Evolutionary conservation across 2,113 vertebrate species (phyloP).

Genomic region (Cyanoliseus patagonus): DNA sequence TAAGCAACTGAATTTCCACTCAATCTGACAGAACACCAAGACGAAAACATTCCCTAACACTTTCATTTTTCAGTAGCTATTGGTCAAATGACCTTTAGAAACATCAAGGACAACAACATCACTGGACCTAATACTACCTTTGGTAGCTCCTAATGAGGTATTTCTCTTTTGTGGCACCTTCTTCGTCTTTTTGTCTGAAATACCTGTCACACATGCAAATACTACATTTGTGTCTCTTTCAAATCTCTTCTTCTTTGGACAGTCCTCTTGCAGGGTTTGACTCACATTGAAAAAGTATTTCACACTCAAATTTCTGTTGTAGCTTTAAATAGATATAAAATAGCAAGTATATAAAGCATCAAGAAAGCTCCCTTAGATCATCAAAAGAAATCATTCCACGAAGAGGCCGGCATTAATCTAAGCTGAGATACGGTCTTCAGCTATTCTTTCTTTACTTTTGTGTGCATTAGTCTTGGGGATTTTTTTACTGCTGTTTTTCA

Average conservation of each 20-base stretch:
- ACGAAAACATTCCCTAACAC: neutral
- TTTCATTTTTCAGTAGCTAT: neutral
- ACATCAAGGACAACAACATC: neutral
- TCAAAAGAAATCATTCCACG: conserved; percentile 38
- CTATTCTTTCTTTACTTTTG: neutral
- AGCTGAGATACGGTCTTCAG: neutral
- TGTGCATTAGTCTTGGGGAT: conserved; percentile 35
- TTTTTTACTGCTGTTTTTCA: neutral
- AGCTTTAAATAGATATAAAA: conserved; percentile 18
- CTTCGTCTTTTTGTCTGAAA: neutral
- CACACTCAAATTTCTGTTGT: neutral
- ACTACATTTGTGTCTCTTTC: neutral
- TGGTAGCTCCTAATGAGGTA: neutral
- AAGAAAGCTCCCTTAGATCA: neutral
- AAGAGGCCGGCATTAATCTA: neutral
- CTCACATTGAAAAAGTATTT: neutral
- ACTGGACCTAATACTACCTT: neutral
- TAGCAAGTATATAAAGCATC: neutral
- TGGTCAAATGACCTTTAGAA: neutral
- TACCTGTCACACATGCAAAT: neutral
- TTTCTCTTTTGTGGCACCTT: neutral
- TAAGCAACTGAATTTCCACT: neutral
- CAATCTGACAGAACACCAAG: neutral
- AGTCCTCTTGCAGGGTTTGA: neutral
- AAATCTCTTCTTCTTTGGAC: neutral